phyloP scores from a whole-genome alignment of 2,113 vertebrate species.

The Thryonomys swinderianus region DNA sequence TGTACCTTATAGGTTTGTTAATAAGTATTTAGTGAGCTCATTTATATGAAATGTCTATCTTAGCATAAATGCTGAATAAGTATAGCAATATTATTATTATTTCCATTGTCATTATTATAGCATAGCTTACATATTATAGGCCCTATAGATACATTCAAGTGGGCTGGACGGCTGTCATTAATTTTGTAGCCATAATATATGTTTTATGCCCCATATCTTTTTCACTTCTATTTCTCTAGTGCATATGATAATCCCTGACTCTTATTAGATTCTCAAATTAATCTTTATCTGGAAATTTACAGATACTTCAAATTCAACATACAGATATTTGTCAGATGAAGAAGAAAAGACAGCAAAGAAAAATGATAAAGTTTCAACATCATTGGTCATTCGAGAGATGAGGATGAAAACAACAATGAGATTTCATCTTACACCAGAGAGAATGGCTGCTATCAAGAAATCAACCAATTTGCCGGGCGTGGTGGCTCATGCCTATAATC shows the following conservation, averaged over 20 bases:
- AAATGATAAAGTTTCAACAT: too few relatives aligned
- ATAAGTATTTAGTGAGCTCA: conserved; percentile 17
- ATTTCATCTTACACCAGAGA: too few relatives aligned
- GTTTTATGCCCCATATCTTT: not conserved
- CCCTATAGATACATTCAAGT: not conserved
- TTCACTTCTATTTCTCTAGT: conserved; percentile 16
- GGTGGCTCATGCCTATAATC: too few relatives aligned
- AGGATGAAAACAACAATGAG: too few relatives aligned
- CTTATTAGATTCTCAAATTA: conserved; percentile 18
- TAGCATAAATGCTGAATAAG: conserved; percentile 15
- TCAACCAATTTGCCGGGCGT: too few relatives aligned
- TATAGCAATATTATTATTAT: not conserved
- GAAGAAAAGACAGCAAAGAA: too few relatives aligned
- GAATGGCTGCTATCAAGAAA: too few relatives aligned
- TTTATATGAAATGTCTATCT: conserved; percentile 19
- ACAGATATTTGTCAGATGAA: not conserved
- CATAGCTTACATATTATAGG: not conserved
- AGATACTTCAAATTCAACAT: not conserved
- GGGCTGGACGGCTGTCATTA: not conserved
- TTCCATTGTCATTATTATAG: not conserved
- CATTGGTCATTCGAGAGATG: too few relatives aligned
- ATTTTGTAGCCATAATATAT: not conserved
- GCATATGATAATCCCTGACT: not conserved
- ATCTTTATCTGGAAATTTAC: conserved; percentile 5
- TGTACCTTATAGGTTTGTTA: not conserved